Percentiles rank a stretch among this genome's conserved stretches.
Conservation (phyloP, 2,888 invertebrate genomes). For the Gasteruption jaculator region DNA sequence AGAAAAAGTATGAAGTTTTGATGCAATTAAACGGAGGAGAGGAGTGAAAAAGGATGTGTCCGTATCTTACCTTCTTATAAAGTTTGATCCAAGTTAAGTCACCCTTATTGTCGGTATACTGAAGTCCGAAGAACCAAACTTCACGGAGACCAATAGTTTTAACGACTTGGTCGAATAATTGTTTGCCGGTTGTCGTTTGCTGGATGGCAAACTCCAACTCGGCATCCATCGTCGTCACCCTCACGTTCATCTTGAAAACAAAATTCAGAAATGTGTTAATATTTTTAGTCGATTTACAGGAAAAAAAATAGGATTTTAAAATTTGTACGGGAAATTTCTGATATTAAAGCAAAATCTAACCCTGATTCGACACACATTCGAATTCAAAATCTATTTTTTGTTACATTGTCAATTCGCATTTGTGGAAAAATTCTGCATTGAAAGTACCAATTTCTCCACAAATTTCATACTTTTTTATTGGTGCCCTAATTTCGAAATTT, state of each 20-base stretch:
- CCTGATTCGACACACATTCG: too few species aligned
- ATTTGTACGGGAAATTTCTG: too few species aligned
- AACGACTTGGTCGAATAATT: constrained; percentile 99
- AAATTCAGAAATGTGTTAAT: too few species aligned
- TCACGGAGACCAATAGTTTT: constrained; percentile 98
- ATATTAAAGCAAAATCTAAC: too few species aligned
- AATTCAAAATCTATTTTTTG: too few species aligned
- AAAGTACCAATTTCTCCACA: too few species aligned
- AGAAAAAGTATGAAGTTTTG: not conserved
- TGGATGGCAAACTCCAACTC: constrained; percentile 99
- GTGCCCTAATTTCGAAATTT: too few species aligned
- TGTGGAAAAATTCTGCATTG: too few species aligned
- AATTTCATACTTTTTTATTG: too few species aligned
- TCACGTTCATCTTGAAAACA: constrained; percentile 99
- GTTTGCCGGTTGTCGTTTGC: constrained; percentile 98
- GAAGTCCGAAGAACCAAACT: constrained; percentile 99
- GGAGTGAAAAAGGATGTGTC: not conserved
- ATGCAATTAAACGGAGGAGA: not conserved
- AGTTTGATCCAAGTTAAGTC: constrained; percentile 98
- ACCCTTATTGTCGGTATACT: constrained; percentile 97
- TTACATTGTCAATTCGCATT: too few species aligned
- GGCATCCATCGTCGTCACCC: constrained; percentile 99
- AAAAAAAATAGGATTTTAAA: too few species aligned
- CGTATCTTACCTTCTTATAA: constrained; percentile 95
- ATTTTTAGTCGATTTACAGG: too few species aligned